phyloP scores from a whole-genome alignment of 92 coral and sea anemone genomes.

The Actinernus sp. region DNA sequence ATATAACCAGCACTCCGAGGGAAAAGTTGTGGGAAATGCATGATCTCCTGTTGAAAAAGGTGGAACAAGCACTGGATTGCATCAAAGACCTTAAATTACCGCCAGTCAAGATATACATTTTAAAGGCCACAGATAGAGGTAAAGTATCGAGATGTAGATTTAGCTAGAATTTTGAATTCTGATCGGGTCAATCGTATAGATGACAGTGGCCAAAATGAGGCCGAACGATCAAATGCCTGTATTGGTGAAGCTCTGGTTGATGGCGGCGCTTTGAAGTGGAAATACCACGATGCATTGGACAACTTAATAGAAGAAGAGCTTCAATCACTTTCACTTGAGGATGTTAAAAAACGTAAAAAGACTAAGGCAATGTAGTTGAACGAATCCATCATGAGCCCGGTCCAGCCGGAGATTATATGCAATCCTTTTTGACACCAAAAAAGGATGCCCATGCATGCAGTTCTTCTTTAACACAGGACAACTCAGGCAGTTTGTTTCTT shows the following conservation, averaged over 20 bases:
- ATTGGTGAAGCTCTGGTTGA: constrained; percentile 31
- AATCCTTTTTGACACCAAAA: constrained; percentile 24
- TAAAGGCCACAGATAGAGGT: constrained; percentile 32
- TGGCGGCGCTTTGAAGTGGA: constrained; percentile 15
- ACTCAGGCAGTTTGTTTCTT: constrained; percentile 3
- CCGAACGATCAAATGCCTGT: constrained; percentile 35
- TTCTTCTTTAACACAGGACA: constrained; percentile 27
- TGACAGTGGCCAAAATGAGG: constrained; percentile 36
- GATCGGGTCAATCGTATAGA: constrained; percentile 19
- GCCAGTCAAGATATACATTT: no score
- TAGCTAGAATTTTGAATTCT: constrained; percentile 33
- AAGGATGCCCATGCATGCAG: constrained; percentile 7
- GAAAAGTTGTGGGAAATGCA: no score
- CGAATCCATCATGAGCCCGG: constrained; percentile 28
- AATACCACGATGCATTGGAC: constrained; percentile 20
- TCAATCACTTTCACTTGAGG: constrained; percentile 17
- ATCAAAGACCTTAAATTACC: no score
- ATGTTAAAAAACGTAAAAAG: constrained; percentile 31
- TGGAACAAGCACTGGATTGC: no score
- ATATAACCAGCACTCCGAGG: no score
- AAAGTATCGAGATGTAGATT: constrained; percentile 5
- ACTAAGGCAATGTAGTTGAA: constrained; percentile 19
- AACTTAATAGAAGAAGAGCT: constrained; percentile 19
- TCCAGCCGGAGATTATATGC: no score
- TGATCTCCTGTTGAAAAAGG: no score